Conservation (phyloP, 2,888 invertebrate genomes). For the Trissolcus brochymenae region DNA sequence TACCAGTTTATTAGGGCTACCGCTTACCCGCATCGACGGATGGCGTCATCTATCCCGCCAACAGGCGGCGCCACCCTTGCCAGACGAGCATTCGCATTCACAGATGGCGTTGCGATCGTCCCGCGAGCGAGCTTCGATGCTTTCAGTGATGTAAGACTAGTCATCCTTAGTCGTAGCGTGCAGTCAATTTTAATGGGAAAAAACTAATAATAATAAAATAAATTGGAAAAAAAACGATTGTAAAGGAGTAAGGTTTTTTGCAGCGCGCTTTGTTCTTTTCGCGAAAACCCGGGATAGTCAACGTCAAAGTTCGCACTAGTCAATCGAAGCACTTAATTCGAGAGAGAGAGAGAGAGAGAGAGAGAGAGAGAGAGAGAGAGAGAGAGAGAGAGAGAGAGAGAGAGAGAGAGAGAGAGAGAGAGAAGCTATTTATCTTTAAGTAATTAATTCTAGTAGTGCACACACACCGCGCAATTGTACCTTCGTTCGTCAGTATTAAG, state of each 20-base stretch:
- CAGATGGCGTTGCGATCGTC: conserved; percentile 13
- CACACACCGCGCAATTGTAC: conserved; percentile 12
- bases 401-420: too few species aligned
- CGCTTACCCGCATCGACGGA: conserved; percentile 12
- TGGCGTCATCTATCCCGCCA: conserved; percentile 6
- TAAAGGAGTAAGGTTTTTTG: conserved; percentile 4
- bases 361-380: too few species aligned
- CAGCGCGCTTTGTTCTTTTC: conserved; percentile 15
- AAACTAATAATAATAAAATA: conserved; percentile 4
- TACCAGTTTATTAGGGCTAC: conserved; percentile 32
- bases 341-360: background rate
- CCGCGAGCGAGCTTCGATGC: conserved; percentile 36
- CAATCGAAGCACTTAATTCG: conserved; percentile 19
- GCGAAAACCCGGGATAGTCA: conserved; percentile 8
- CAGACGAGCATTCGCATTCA: conserved; percentile 5
- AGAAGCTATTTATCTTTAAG: too few species aligned
- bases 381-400: background rate
- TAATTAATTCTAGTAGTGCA: conserved; percentile 1
- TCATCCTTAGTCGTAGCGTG: conserved; percentile 62
- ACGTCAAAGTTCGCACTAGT: conserved; percentile 22
- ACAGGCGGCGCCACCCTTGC: conserved; percentile 9
- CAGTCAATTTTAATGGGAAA: conserved; percentile 35
- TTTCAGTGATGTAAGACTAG: conserved; percentile 70
- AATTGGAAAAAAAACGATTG: too few species aligned
- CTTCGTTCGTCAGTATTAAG: conserved; percentile 56